Evolutionary conservation across 2,113 vertebrate genomes (phyloP).

Genomic region (Aleadryas rufinucha): DNA sequence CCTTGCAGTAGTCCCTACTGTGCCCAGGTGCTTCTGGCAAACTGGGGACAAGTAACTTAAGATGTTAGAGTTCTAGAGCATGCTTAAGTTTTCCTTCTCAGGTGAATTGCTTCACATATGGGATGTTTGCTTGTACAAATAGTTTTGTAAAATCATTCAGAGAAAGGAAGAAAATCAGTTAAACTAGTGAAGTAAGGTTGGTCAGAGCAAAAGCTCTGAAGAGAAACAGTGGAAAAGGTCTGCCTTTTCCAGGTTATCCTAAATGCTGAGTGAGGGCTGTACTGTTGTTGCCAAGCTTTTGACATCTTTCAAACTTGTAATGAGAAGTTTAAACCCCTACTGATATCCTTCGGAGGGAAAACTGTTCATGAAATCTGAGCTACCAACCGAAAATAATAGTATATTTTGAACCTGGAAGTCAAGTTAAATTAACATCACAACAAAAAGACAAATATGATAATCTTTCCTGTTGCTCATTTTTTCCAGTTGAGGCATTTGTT

Average conservation of each 20-base stretch:
- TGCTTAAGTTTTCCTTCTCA: background rate
- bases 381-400: background rate
- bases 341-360: background rate
- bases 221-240: background rate
- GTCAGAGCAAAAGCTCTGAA: background rate
- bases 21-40: background rate
- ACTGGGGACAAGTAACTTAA: background rate
- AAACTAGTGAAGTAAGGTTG: background rate
- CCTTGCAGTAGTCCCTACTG: fast-evolving
- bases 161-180: background rate
- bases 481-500: background rate
- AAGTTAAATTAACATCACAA: background rate
- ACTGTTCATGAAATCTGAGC: constrained; percentile 5
- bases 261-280: background rate
- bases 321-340: constrained; percentile 3
- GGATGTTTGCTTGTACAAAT: background rate
- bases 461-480: background rate
- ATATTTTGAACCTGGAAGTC: background rate
- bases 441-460: background rate
- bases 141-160: background rate
- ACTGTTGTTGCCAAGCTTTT: background rate
- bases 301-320: background rate
- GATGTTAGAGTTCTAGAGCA: background rate
- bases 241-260: background rate
- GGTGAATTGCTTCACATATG: background rate